Base-by-base conservation (phyloP, 2,888 invertebrate genomes). In the Acholoe squamosa region DNA sequence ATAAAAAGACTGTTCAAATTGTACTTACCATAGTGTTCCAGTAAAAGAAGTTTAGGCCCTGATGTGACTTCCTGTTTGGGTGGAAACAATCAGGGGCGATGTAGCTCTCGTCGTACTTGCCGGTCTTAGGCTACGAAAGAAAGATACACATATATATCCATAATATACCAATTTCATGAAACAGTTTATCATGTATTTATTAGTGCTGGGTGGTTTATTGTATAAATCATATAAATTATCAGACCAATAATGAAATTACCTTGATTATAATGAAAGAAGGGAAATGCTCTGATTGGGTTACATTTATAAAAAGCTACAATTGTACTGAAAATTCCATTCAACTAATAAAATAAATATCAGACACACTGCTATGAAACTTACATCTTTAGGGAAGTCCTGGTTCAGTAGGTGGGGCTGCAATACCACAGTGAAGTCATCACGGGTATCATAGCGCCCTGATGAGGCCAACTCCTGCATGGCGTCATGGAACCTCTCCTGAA, bases 61-160 rank as follows among this genome's bases (percentile, higher is more conserved):
- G 91, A 71, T 95, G 95, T 0, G 94, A 94, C 84, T 94, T 94
- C 56, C 90, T 90, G 90, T 95, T 95, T 22, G 95, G 93, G 91
- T 95, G 95, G 92, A 95, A 95, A 91, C 95, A 95, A 91, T 95
- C 95, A 0, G 94, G 94, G 19, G 95, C 94, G 91, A 95, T 94
- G 90, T 93, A 95, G 80, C 93, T 93, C 43, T 94, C 84, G 92
- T 95, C 95, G 76, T 89, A 89, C 22, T 56, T 56, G 5, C 89
- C 89, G 16, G 89, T 61, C 61, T 19, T n/a, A 61, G 61, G 61
- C 61, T 61, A 19, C 61, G 19, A 61, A 12, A 19, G 19, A 61
- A 3, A 43, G 10, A 43, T 43, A 3, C 43, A 43, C 10, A n/a
- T 43, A 43, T 43, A 43, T 43, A n/a, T n/a, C n/a, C n/a, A n/a